These are phyloP conservation scores for Trachelus iudaicus DNA, from an alignment of 2,888 invertebrate species.

Conservation along the genomic window DNA sequence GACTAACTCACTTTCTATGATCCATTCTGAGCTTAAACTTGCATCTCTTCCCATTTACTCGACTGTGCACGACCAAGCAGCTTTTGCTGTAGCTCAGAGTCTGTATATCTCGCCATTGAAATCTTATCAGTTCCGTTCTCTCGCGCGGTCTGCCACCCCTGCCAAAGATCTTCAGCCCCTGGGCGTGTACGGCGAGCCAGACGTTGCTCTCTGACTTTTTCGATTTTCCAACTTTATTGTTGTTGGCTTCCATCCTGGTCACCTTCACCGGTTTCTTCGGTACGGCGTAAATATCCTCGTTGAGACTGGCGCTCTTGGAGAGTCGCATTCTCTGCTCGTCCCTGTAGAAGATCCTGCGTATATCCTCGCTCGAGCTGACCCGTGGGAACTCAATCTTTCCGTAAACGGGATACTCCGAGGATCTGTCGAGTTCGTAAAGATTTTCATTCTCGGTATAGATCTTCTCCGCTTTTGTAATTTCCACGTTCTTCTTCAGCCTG, in stretches of 20 bases:
- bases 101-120: conserved; percentile 80
- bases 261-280: conserved; percentile 27
- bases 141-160: conserved; percentile 58
- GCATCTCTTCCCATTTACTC: conserved; percentile 70
- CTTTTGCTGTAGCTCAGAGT: conserved; percentile 82
- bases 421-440: conserved; percentile 43
- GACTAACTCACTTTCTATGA: conserved; percentile 73
- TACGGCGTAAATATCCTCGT: conserved; percentile 37
- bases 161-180: conserved; percentile 63
- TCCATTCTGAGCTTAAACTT: conserved; percentile 82
- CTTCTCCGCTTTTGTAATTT: conserved; percentile 25
- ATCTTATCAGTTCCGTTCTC: conserved; percentile 59
- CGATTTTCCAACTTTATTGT: conserved; percentile 35
- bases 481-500: conserved; percentile 41
- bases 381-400: conserved; percentile 42
- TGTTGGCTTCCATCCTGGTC: conserved; percentile 27
- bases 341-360: conserved; percentile 34
- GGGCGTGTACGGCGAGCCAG: conserved; percentile 64
- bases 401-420: conserved; percentile 35
- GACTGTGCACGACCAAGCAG: conserved; percentile 71
- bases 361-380: conserved; percentile 39
- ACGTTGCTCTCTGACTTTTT: conserved; percentile 60
- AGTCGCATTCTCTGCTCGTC: conserved; percentile 37
- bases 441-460: conserved; percentile 37
- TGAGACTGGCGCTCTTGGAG: conserved; percentile 19